A percentile compares a stretch with the other conserved stretches of the same genome.
These are phyloP conservation scores for Sinotaia quadrata DNA, from an alignment of 2,888 invertebrate species.

Conservation along the genomic window DNA sequence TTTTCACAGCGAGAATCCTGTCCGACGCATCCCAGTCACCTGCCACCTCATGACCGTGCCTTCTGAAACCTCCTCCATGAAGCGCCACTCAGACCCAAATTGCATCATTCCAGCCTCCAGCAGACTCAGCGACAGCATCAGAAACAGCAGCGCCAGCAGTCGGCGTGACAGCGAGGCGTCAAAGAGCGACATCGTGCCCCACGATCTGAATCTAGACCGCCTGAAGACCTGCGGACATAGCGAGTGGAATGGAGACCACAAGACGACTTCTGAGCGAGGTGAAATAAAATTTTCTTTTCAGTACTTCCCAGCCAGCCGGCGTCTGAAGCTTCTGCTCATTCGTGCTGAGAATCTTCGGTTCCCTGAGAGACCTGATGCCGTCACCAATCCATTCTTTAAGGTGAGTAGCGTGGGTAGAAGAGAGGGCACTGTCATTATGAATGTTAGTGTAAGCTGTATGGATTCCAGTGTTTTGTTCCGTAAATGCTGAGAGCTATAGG, in stretches of 20 bases:
- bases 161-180: conserved; percentile 3
- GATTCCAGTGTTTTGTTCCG: too few species aligned
- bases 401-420: background rate
- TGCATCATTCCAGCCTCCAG: background rate
- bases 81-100: conserved; percentile 24
- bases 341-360: conserved; percentile 67
- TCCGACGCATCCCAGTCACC: conserved; percentile 19
- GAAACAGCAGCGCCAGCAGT: background rate
- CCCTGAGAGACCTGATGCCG: conserved; percentile 65
- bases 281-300: conserved; percentile 70
- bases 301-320: conserved; percentile 70
- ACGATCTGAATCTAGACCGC: background rate
- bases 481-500: too few species aligned
- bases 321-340: conserved; percentile 70
- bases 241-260: conserved; percentile 11
- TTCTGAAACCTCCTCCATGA: background rate
- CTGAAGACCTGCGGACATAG: background rate
- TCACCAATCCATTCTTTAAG: conserved; percentile 38
- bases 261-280: conserved; percentile 53
- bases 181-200: conserved; percentile 14
- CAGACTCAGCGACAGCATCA: background rate
- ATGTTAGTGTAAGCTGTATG: too few species aligned
- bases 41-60: conserved; percentile 16
- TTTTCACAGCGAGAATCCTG: conserved; percentile 2
- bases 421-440: too few species aligned